phyloP scores from a whole-genome alignment of 2,888 invertebrate species.

The Pammene fasciana region DNA sequence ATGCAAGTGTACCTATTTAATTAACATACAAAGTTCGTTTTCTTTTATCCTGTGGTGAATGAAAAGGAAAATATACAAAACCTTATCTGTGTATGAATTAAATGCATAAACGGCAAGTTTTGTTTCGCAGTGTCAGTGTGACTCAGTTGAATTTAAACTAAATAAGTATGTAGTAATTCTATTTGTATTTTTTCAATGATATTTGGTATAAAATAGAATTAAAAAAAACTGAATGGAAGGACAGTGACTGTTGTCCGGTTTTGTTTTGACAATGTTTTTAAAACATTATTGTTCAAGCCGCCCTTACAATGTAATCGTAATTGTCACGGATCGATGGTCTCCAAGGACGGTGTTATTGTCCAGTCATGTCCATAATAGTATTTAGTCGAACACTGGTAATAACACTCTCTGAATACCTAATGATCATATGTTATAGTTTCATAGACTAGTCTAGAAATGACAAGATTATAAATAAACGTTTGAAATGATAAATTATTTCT shows the following conservation, averaged over 20 bases:
- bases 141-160: no score
- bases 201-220: no score
- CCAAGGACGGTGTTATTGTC: conserved; percentile 46
- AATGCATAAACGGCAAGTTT: no score
- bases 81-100: no score
- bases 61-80: no score
- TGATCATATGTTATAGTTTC: conserved; percentile 19
- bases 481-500: not conserved
- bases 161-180: no score
- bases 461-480: conserved; percentile 10
- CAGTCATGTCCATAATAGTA: conserved; percentile 41
- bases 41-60: no score
- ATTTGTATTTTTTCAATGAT: no score
- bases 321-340: conserved; percentile 49
- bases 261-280: conserved; percentile 19
- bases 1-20: no score
- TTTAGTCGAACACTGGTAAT: conserved; percentile 36
- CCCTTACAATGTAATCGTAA: conserved; percentile 44
- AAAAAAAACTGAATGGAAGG: no score
- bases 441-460: not conserved
- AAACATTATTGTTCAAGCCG: conserved; percentile 24
- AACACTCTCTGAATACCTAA: conserved; percentile 30
- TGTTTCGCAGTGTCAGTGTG: no score
- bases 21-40: no score
- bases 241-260: not conserved